Evolutionary conservation across 2,888 invertebrate genomes (phyloP).

Genomic region (Scaptomyza tumidula): DNA sequence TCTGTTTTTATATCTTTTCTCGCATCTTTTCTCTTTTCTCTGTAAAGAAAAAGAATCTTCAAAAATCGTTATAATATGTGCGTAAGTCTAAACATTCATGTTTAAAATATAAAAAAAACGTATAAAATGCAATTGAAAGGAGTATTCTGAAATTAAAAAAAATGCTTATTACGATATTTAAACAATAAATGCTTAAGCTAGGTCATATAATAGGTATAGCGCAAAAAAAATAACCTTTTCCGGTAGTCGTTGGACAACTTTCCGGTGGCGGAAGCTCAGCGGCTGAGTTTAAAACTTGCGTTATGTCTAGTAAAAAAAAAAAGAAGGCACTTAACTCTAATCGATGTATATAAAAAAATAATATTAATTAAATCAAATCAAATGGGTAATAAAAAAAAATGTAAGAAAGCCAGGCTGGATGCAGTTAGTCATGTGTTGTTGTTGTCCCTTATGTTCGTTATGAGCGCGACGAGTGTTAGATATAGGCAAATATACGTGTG

Average conservation of each 20-base stretch:
- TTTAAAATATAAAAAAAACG: slow-evolving; percentile 22
- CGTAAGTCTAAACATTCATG: slow-evolving; percentile 20
- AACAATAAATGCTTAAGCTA: slow-evolving; percentile 44
- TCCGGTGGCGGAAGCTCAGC: slow-evolving; percentile 62
- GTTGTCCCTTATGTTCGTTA: slow-evolving; percentile 40
- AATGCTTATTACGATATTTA: slow-evolving; percentile 26
- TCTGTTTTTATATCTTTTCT: slow-evolving; percentile 30
- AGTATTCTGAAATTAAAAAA: slow-evolving; percentile 14
- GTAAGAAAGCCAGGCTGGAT: slow-evolving; percentile 52
- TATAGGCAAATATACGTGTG: slow-evolving; percentile 53
- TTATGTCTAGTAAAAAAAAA: slow-evolving; percentile 35
- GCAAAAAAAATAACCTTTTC: slow-evolving; percentile 24
- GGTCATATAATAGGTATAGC: slow-evolving; percentile 2
- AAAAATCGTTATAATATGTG: slow-evolving; percentile 52
- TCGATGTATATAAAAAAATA: slow-evolving; percentile 8
- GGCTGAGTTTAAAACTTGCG: slow-evolving; percentile 62
- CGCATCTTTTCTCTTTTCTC: slow-evolving; percentile 54
- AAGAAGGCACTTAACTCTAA: slow-evolving; percentile 10
- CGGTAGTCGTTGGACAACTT: slow-evolving; percentile 73
- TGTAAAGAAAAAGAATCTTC: slow-evolving; percentile 65
- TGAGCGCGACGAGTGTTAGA: slow-evolving; percentile 50
- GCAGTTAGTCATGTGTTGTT: slow-evolving; percentile 34
- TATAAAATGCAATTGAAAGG: slow-evolving; percentile 57
- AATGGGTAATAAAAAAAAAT: slow-evolving; percentile 3
- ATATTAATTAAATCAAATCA: slow-evolving; percentile 19